phyloP scores from a whole-genome alignment of 2,888 invertebrate species.

The Ectemnius continuus region DNA sequence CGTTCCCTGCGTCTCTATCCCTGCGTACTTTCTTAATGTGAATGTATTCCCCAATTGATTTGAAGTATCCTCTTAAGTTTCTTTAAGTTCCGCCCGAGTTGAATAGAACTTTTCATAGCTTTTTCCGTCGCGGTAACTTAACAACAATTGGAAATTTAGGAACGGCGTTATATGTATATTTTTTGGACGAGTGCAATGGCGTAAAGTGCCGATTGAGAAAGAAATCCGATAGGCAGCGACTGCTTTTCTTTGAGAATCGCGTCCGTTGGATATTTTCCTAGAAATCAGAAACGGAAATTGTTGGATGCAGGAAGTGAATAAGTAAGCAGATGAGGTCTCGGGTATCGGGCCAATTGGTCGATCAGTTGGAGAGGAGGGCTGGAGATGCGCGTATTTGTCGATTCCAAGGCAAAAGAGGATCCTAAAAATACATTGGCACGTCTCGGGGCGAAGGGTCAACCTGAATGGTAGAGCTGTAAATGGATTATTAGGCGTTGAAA shows the following conservation, averaged over 20 bases:
- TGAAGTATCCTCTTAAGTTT: no score
- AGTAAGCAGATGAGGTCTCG: constrained; percentile 35
- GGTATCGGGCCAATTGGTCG: constrained; percentile 35
- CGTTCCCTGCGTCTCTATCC: no score
- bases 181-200: no score
- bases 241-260: not conserved
- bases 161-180: no score
- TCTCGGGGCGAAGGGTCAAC: constrained; percentile 23
- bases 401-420: constrained; percentile 30
- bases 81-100: no score
- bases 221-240: not conserved
- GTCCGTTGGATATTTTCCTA: not conserved
- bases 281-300: constrained; percentile 6
- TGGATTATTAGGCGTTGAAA: constrained; percentile 74
- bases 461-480: constrained; percentile 63
- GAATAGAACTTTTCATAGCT: no score
- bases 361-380: constrained; percentile 13
- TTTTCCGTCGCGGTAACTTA: no score
- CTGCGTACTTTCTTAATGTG: no score
- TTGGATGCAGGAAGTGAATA: constrained; percentile 37
- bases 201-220: no score
- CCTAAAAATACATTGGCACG: constrained; percentile 69
- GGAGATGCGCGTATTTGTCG: constrained; percentile 45
- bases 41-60: no score
- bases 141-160: no score